Percentiles rank a stretch among this genome's conserved stretches.
These are phyloP conservation scores for Meriones unguiculatus DNA, from an alignment of 2,113 vertebrate species.

Conservation along the genomic window DNA sequence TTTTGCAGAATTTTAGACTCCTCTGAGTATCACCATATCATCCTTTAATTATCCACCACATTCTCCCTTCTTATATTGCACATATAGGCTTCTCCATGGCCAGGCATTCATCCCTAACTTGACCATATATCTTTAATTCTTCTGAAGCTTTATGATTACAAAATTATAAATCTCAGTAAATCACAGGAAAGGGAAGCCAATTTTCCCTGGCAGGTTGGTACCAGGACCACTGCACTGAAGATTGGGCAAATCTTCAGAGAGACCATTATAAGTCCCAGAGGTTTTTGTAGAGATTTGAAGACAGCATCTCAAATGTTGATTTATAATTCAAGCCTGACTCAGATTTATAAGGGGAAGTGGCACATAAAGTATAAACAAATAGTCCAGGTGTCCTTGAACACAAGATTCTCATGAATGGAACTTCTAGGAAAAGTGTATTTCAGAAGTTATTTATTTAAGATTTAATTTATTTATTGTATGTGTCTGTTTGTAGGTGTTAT, in stretches of 20 bases:
- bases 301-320: neutral
- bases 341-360: neutral
- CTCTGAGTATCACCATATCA: neutral
- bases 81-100: neutral
- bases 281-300: neutral
- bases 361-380: neutral
- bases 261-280: neutral
- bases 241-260: neutral
- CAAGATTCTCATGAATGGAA: neutral
- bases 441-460: neutral
- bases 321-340: neutral
- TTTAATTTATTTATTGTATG: neutral
- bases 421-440: constrained; percentile 23
- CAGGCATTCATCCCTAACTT: neutral
- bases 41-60: neutral
- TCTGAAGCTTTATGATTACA: neutral
- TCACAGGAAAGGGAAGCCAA: neutral
- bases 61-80: neutral
- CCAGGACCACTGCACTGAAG: neutral
- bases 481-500: neutral
- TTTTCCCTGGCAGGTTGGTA: neutral
- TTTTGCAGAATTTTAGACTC: constrained; percentile 3
- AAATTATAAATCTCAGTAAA: neutral
- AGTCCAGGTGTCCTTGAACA: neutral
- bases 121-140: neutral